These are phyloP conservation scores for Picathartes gymnocephalus DNA, from an alignment of 2,113 vertebrate species.

Conservation along the genomic window DNA sequence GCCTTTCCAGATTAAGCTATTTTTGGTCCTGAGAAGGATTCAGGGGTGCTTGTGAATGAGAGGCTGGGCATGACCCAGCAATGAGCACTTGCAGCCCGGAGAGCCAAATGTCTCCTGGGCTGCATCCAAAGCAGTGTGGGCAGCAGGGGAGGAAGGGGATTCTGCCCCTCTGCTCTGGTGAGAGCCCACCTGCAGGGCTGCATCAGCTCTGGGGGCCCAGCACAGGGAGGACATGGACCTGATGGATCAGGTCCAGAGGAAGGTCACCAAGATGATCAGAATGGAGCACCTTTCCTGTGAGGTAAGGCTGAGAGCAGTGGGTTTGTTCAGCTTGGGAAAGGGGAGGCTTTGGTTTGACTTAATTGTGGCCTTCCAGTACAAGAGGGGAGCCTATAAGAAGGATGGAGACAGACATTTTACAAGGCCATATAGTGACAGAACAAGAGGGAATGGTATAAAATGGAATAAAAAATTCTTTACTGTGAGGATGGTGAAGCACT, in stretches of 20 bases:
- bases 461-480: background rate
- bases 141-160: background rate
- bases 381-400: background rate
- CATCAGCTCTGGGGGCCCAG: background rate
- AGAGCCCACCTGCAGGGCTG: background rate
- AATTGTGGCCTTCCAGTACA: background rate
- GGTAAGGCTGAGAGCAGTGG: background rate
- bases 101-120: fast-evolving
- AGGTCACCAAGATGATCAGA: background rate
- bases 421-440: background rate
- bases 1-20: background rate
- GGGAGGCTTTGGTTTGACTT: background rate
- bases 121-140: fast-evolving
- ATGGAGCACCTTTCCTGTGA: fast-evolving
- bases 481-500: background rate
- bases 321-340: background rate
- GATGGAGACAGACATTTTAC: background rate
- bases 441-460: background rate
- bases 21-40: background rate
- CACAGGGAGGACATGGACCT: background rate
- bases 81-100: background rate
- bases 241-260: background rate
- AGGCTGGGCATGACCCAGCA: background rate
- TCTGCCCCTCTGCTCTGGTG: background rate
- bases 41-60: fast-evolving